Base-by-base conservation (phyloP, 2,888 invertebrate species). In the Epinotia demarniana region DNA sequence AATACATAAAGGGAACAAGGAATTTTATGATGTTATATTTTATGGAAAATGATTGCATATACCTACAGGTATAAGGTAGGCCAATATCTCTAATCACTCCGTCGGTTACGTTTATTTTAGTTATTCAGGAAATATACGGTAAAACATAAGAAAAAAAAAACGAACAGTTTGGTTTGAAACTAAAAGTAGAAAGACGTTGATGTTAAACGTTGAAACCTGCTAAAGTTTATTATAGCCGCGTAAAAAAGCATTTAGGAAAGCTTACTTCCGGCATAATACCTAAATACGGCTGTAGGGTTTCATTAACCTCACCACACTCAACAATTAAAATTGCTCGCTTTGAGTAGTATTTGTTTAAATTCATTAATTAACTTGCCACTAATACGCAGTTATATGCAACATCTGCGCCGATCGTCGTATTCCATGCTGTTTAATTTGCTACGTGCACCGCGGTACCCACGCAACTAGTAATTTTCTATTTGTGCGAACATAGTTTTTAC, bases 271-370 rank as follows among this genome's bases (percentile, higher is more conserved):
- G 75, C 63, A 58, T 69, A 55, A 62, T 61, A 19, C 46, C 66
- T 58, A n/a, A n/a, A n/a, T n/a, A 19, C 46, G 12, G 46, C 55
- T 12, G 33, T 49, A 71, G 80, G 82, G 85, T 90, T 86, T 90
- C 87, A 90, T 91, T 92, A 90, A 84, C 79, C 79, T 81, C 83
- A 77, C 79, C 80, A 79, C 79, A 63, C 27, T 79, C 80, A 77
- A 85, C 88, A 91, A 92, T 92, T 92, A 93, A 90, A 93, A 91
- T 87, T 82, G 88, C 89, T 91, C 89, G 89, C 89, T 84, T 89
- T 90, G 89, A 69, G 87, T 90, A 88, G 90, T 93, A 92, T 93
- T 94, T 93, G 93, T 92, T 92, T 88, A 89, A 90, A 92, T 91
- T 92, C 88, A 89, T 90, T 92, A 92, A 93, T 93, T 92, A 93